Conservation (phyloP, 2,113 vertebrate genomes). For the human (Homo sapiens) region GRCh38 chr4:38168001-38168500, state of each 20-base stretch:
- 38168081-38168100: constrained; percentile 16
- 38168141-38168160: not conserved
- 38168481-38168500: not conserved
- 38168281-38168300: not conserved
- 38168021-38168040: not conserved
- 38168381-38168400: not conserved
- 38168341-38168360: constrained; percentile 7
- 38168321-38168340: not conserved
- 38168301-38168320: not conserved
- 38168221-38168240: not conserved
- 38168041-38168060: constrained; percentile 63
- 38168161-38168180: not conserved
- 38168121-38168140: not conserved
- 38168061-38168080: constrained; percentile 69
- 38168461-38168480: not conserved
- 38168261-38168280: not conserved
- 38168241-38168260: accelerated
- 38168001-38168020: constrained; percentile 24
- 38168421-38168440: not conserved
- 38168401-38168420: not conserved
- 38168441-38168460: not conserved
- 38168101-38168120: not conserved
- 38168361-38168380: not conserved
- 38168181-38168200: not conserved
- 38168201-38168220: accelerated